Evolutionary conservation across 2,797 vertebrate genomes (phyloP).

Genomic region (Graptemys geographica): DNA sequence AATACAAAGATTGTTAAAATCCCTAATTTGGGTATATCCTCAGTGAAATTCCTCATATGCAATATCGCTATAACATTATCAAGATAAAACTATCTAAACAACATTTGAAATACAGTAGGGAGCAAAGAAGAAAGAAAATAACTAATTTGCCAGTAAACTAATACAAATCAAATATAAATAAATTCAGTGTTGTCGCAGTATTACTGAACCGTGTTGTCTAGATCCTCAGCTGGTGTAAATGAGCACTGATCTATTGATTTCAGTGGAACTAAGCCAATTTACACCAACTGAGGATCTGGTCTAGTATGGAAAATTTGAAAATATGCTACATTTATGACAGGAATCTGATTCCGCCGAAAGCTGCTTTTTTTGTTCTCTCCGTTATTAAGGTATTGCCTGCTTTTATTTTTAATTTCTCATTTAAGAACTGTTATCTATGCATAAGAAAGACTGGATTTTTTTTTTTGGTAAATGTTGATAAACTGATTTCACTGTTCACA

Average conservation of each 20-base stretch:
- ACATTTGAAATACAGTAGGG: neutral
- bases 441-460: neutral
- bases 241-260: neutral
- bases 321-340: neutral
- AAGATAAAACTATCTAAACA: neutral
- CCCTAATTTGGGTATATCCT: neutral
- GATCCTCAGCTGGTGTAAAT: neutral
- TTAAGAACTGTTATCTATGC: neutral
- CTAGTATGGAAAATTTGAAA: neutral
- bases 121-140: neutral
- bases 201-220: neutral
- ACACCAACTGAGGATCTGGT: neutral
- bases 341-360: constrained; percentile 1
- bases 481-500: neutral
- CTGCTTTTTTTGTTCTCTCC: neutral
- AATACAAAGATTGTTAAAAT: constrained; percentile 14
- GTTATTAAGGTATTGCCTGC: neutral
- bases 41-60: neutral
- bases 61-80: neutral
- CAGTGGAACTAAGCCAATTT: neutral
- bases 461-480: no score
- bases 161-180: no score
- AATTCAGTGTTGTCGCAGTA: no score
- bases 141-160: neutral
- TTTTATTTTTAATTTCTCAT: neutral